These are phyloP conservation scores for Drosophila planitibia DNA, from an alignment of 2,888 invertebrate genomes.

Conservation along the genomic window DNA sequence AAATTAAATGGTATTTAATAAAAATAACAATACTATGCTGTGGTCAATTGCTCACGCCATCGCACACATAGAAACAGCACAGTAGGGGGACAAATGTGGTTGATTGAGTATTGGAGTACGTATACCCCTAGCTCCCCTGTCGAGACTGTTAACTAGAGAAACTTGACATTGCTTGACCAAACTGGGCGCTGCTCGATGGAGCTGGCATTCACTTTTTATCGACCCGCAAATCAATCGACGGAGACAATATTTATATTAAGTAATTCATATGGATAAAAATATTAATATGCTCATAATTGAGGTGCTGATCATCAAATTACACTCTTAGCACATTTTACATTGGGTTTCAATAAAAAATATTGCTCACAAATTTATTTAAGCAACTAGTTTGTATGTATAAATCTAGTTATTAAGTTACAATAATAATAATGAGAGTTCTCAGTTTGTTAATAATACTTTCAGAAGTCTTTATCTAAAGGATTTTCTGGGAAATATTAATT, in stretches of 20 bases:
- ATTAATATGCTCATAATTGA: slow-evolving; percentile 38
- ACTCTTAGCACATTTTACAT: slow-evolving; percentile 20
- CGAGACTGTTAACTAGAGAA: slow-evolving; percentile 44
- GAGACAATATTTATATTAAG: slow-evolving; percentile 47
- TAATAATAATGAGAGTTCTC: neutral
- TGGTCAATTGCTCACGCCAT: slow-evolving; percentile 32
- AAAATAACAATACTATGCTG: slow-evolving; percentile 3
- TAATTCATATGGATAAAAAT: slow-evolving; percentile 51
- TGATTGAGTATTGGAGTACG: slow-evolving; percentile 26
- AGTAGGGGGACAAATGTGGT: slow-evolving; percentile 30
- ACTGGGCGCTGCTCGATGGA: slow-evolving; percentile 29
- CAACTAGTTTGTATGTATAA: neutral
- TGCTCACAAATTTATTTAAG: neutral
- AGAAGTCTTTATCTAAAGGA: neutral
- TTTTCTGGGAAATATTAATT: neutral
- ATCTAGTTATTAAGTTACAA: neutral
- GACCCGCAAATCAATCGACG: slow-evolving; percentile 37
- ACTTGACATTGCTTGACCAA: slow-evolving; percentile 75
- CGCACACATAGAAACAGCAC: slow-evolving; percentile 2
- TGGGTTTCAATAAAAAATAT: slow-evolving; percentile 3
- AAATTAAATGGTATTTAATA: neutral
- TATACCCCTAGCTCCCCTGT: slow-evolving; percentile 2
- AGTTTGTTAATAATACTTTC: neutral
- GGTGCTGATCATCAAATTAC: slow-evolving; percentile 39
- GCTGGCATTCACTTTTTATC: slow-evolving; percentile 72